Base-by-base conservation (phyloP, 2,888 invertebrate genomes). In the Heliconius sara region DNA sequence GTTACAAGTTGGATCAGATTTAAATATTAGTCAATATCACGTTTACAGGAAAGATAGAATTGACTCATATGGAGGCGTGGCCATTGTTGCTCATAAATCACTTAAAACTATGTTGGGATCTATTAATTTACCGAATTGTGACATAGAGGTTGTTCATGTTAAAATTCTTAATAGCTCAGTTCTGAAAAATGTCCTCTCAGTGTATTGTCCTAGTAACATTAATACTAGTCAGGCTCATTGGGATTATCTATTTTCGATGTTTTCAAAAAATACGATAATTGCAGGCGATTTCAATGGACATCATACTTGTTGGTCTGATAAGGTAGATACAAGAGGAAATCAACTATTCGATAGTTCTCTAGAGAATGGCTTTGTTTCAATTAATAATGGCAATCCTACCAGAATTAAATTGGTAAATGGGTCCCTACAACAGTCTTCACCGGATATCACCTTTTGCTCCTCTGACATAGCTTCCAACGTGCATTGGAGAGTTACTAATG, bases 161-260 rank as follows among this genome's bases (percentile, higher is more conserved):
- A 70, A 70, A 70, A 60, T 77, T 39, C 22, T 77, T 19, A 77
- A 77, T 70, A 70, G 70, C 63, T 47, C 43, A 47, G 43, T 47
- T 47, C 13, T 47, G 43, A 47, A 47, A 47, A 47, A 47, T 73
- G 72, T 79, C 27, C 47, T 79, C 13, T 79, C 76, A 16, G 65
- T 79, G 25, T 81, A 81, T 63, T 79, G 79, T 67, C 79, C 81
- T 9, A 74, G 77, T 65, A 34, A 27, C 43, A 22, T 77, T 57
- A 34, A 52, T n/a, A 79, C 77, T 39, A 25, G 19, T 7, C 25
- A 39, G 22, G 25, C 70, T 22, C 63, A 81, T 63, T 81, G 77
- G 81, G 78, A 78, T 39, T 27, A 67, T n/a, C 13, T 80, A 19
- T 78, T 78, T 73, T 71, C 76, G 25, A 25, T 39, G n/a, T 57